phyloP scores from a whole-genome alignment of 2,797 vertebrate genomes.

The Pipistrellus kuhlii region DNA sequence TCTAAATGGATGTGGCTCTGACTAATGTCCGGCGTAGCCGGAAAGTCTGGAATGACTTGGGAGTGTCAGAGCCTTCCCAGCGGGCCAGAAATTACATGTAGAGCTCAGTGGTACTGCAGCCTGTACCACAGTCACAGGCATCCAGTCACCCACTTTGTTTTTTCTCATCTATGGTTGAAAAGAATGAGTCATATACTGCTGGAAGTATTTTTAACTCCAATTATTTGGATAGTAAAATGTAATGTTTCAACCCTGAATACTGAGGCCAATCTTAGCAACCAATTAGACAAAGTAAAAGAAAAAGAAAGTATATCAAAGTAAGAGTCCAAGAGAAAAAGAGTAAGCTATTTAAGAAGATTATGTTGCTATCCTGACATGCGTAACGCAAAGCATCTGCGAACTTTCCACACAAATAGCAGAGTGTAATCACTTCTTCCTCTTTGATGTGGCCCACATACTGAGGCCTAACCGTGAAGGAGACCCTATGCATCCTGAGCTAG shows the following conservation, averaged over 20 bases:
- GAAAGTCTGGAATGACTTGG: slow-evolving; percentile 14
- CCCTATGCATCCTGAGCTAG: neutral
- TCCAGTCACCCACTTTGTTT: slow-evolving; percentile 43
- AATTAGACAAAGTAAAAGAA: slow-evolving; percentile 40
- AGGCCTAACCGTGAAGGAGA: neutral
- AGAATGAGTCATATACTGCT: slow-evolving; percentile 58
- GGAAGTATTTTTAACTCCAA: slow-evolving; percentile 70
- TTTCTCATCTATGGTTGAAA: slow-evolving; percentile 60
- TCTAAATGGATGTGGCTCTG: slow-evolving; percentile 46
- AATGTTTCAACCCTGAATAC: slow-evolving; percentile 49
- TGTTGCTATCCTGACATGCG: neutral
- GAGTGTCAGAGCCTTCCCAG: neutral
- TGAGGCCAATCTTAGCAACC: slow-evolving; percentile 58
- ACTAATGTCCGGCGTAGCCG: neutral
- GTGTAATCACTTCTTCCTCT: neutral
- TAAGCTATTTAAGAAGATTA: slow-evolving; percentile 20
- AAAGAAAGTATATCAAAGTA: slow-evolving; percentile 18
- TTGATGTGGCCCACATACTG: neutral
- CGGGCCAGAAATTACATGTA: slow-evolving; percentile 4
- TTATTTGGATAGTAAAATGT: slow-evolving; percentile 71
- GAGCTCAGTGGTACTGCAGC: slow-evolving; percentile 8
- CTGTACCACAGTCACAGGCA: neutral
- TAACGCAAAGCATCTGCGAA: neutral
- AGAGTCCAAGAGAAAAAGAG: slow-evolving; percentile 40
- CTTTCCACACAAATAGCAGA: neutral